Percentiles rank a stretch among this genome's conserved stretches.
Evolutionary conservation across 2,113 vertebrate species (phyloP).

Genomic region (Melospiza georgiana): DNA sequence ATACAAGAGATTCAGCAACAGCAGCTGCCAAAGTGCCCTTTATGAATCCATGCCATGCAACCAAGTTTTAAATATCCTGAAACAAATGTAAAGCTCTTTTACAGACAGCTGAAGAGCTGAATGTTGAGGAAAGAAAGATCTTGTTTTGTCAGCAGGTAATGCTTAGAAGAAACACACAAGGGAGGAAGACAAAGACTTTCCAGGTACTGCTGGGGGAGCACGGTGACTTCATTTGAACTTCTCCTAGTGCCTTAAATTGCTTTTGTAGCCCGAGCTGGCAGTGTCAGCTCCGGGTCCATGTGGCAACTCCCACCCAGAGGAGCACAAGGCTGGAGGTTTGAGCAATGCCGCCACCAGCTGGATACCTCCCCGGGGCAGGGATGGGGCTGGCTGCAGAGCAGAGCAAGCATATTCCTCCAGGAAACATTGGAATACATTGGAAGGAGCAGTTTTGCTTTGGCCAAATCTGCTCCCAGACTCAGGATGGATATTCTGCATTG

Average conservation of each 20-base stretch:
- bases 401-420: not conserved
- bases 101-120: not conserved
- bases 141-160: not conserved
- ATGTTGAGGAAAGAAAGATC: not conserved
- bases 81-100: not conserved
- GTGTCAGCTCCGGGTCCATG: not conserved
- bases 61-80: not conserved
- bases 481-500: not conserved
- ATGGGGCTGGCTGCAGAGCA: not conserved
- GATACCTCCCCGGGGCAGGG: not conserved
- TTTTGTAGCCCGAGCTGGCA: not conserved
- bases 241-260: not conserved
- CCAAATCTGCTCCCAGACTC: not conserved
- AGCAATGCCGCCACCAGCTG: conserved; percentile 40
- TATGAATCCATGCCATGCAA: not conserved
- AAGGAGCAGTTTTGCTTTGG: not conserved
- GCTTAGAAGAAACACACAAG: not conserved
- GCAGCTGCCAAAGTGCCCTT: not conserved
- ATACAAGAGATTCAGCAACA: not conserved
- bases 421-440: not conserved
- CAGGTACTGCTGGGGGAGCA: not conserved
- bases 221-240: not conserved
- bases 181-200: not conserved
- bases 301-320: not conserved
- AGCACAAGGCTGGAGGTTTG: not conserved